These are phyloP conservation scores for Piprites chloris DNA, from an alignment of 2,113 vertebrate genomes.

Conservation along the genomic window DNA sequence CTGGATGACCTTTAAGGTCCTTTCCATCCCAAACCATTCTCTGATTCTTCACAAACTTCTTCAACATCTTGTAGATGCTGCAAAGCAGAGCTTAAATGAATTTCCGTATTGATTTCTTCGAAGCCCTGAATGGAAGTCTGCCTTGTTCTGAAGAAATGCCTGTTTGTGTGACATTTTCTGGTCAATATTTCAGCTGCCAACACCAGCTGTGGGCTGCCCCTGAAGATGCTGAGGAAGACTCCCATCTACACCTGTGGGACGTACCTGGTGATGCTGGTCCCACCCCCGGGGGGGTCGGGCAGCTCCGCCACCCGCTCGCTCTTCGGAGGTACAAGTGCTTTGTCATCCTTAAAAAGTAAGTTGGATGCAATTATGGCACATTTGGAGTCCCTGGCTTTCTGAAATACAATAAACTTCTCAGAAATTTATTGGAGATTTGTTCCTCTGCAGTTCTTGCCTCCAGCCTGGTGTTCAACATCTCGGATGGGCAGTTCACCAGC, in stretches of 20 bases:
- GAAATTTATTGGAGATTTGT: not conserved
- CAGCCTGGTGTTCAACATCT: constrained; percentile 91
- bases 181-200: constrained; percentile 78
- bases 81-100: not conserved
- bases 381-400: not conserved
- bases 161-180: not conserved
- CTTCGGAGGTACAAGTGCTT: constrained; percentile 92
- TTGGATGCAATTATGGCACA: fast-evolving
- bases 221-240: constrained; percentile 91
- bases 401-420: not conserved
- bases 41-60: not conserved
- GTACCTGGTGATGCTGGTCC: constrained; percentile 93
- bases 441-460: constrained; percentile 86
- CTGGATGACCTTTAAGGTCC: not conserved
- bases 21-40: not conserved
- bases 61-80: not conserved
- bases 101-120: not conserved
- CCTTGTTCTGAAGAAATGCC: not conserved
- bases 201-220: constrained; percentile 94
- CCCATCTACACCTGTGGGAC: constrained; percentile 97
- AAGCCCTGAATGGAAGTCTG: not conserved
- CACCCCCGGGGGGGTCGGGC: constrained; percentile 91
- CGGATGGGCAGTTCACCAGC: constrained; percentile 93
- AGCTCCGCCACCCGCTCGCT: constrained; percentile 96
- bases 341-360: constrained; percentile 97